Evolutionary conservation across 2,888 invertebrate genomes (phyloP).

Genomic region (Drosophila meridiana): DNA sequence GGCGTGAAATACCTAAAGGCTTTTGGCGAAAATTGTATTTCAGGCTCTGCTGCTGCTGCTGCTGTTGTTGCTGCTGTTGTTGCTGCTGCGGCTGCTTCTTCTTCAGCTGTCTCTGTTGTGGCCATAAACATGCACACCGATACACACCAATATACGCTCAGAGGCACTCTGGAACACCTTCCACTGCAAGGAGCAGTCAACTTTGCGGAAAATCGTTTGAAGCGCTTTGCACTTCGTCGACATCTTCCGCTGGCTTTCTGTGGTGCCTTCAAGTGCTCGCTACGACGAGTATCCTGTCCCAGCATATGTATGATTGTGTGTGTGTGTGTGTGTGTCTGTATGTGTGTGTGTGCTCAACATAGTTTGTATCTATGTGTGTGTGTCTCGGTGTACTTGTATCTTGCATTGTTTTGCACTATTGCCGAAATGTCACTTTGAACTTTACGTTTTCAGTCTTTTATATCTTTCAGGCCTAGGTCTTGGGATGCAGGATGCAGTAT

Average conservation of each 20-base stretch:
- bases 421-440: slow-evolving; percentile 65
- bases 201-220: slow-evolving; percentile 81
- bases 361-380: slow-evolving; percentile 7
- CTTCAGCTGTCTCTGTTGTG: slow-evolving; percentile 64
- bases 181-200: slow-evolving; percentile 79
- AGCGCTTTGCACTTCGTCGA: slow-evolving; percentile 80
- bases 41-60: slow-evolving; percentile 52
- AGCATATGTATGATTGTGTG: slow-evolving; percentile 15
- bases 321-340: slow-evolving; percentile 10
- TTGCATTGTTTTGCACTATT: slow-evolving; percentile 62
- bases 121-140: slow-evolving; percentile 64
- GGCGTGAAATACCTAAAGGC: slow-evolving; percentile 81
- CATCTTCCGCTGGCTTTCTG: slow-evolving; percentile 68
- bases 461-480: not conserved
- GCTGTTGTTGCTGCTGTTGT: slow-evolving; percentile 21
- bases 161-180: slow-evolving; percentile 66
- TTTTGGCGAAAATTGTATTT: slow-evolving; percentile 76
- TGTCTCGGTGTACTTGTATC: slow-evolving; percentile 26
- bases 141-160: slow-evolving; percentile 40
- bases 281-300: slow-evolving; percentile 20
- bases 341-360: slow-evolving; percentile 5
- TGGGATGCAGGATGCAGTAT: too few species aligned
- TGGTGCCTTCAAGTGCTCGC: slow-evolving; percentile 49
- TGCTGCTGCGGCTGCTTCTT: slow-evolving; percentile 19
- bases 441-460: slow-evolving; percentile 50